Evolutionary conservation across 2,797 vertebrate species (phyloP).

Genomic region (Falco columbarius): DNA sequence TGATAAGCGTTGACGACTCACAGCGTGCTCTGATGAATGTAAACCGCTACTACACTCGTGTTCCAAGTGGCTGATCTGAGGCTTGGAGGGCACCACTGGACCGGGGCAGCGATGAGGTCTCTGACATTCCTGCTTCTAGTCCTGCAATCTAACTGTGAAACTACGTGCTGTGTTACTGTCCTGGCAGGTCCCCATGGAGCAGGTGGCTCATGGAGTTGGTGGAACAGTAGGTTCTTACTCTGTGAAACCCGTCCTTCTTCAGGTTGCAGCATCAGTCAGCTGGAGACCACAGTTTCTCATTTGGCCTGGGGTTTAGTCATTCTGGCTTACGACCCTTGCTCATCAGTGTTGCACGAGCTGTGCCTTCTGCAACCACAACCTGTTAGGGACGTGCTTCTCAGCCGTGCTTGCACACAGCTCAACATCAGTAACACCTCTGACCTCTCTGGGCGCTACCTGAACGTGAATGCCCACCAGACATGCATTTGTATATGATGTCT

Average conservation of each 20-base stretch:
- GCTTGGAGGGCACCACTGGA: not conserved
- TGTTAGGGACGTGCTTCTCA: not conserved
- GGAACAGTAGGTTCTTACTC: not conserved
- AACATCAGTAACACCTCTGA: not conserved
- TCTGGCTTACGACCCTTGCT: not conserved
- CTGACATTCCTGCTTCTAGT: not conserved
- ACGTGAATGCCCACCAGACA: not conserved
- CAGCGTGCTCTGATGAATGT: not conserved
- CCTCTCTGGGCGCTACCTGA: not conserved
- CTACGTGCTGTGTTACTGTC: rapidly evolving
- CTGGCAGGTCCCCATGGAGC: not conserved
- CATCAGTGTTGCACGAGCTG: not conserved
- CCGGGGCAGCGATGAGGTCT: not conserved
- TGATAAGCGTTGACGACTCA: not conserved
- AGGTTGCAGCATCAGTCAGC: not conserved
- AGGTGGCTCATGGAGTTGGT: not conserved
- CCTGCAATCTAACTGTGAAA: not conserved
- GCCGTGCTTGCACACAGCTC: not conserved
- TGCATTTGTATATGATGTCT: not conserved
- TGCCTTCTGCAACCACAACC: not conserved
- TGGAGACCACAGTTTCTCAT: not conserved
- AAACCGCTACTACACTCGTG: not conserved
- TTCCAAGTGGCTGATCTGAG: not conserved
- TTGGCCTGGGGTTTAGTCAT: not conserved
- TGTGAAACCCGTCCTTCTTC: not conserved